Base-by-base conservation (phyloP, 2,113 vertebrate genomes). In the Amphiprion ocellaris region DNA sequence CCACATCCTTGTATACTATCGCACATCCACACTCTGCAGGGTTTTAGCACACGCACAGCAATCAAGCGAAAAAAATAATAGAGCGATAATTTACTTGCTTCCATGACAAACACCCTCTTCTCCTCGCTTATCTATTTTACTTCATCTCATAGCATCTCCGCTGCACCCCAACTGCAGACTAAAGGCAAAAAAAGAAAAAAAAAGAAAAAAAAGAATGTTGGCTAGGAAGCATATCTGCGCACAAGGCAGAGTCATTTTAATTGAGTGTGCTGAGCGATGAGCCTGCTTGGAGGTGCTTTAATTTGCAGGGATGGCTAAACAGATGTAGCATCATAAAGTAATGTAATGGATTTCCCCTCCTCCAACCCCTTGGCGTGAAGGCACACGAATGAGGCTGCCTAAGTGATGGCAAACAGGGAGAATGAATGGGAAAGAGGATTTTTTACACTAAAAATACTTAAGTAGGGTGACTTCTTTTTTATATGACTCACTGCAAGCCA, bases 251-350 rank as follows among this genome's bases (percentile, higher is more conserved):
- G 82, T 75, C 54, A 58, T 90, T 92, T 86, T 91, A 90, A 91
- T 89, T 89, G 86, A 90, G 75, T 86, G 86, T 72, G 82, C 69
- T 85, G 92, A 91, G 77, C 53, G 65, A 92, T 89, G 87, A 90
- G 82, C 21, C 73, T 70, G 64, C 89, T 89, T 74, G 62, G 55
- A 87, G 79, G 69, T 82, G 82, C 79, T 88, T 93, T 93, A 79
- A 91, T 92, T 89, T 92, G 81, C 87, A 91, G 72, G 85, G 82
- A 84, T 90, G 89, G 85, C 81, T 90, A 87, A 91, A 89, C 89
- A 92, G 89, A 91, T 89, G 89, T 87, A 92, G 83, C 83, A 79
- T 87, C 79, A 83, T 84, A 75, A 92, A 92, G 86, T 89, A 86
- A 92, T 80, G 84, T 82, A 83, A 90, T 88, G 82, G 81, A 78